phyloP scores from a whole-genome alignment of 2,797 vertebrate species.

The Pogoniulus pusillus region DNA sequence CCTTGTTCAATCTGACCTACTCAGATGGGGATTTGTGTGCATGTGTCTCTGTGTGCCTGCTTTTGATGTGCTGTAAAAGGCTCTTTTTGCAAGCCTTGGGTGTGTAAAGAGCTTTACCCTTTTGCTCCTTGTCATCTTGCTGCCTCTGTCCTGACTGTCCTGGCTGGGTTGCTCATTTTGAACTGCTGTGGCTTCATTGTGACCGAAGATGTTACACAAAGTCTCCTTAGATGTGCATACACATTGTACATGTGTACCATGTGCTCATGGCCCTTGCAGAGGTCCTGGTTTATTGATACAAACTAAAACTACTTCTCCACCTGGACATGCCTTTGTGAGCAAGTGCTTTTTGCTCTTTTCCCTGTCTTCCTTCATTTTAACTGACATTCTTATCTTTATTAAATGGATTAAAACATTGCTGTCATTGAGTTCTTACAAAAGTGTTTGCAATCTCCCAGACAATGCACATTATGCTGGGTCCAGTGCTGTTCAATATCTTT shows the following conservation, averaged over 20 bases:
- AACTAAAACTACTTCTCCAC: background rate
- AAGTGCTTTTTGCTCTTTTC: background rate
- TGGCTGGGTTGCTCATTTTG: background rate
- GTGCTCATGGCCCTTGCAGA: background rate
- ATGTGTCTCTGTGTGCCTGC: background rate
- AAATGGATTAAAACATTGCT: background rate
- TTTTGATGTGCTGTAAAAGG: background rate
- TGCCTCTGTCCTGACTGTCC: background rate
- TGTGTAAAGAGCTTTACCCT: background rate
- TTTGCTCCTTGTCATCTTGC: background rate
- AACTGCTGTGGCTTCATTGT: background rate
- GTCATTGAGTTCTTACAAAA: background rate
- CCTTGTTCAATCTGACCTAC: conserved; percentile 2
- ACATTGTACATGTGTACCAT: background rate
- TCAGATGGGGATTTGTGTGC: background rate
- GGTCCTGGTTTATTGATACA: background rate
- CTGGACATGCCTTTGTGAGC: fast-evolving
- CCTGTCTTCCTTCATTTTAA: background rate
- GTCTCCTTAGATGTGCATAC: background rate
- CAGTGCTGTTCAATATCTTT: too few species aligned
- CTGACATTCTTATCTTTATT: background rate
- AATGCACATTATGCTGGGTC: too few species aligned
- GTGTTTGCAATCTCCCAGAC: background rate
- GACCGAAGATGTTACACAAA: background rate
- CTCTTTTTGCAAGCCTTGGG: background rate